Percentiles rank a stretch among this genome's conserved stretches.
Conservation (phyloP, 2,888 invertebrate species). For the Ormyrus labotus region DNA sequence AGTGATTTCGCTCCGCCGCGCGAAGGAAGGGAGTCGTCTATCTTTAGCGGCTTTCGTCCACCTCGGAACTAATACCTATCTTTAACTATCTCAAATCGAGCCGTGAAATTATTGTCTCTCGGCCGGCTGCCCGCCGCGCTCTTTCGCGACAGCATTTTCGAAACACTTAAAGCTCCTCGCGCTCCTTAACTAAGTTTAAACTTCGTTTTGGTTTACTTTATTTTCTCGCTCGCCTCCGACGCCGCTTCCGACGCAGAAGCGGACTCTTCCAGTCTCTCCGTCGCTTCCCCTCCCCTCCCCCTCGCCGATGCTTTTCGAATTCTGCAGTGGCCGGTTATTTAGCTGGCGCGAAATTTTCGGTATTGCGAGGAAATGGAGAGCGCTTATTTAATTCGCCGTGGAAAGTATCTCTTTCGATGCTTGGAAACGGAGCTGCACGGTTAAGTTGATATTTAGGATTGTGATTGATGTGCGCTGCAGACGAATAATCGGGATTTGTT, state of each 20-base stretch:
- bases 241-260: too few species aligned
- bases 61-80: constrained; percentile 51
- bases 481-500: too few species aligned
- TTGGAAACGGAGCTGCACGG: too few species aligned
- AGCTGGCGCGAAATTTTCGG: constrained; percentile 19
- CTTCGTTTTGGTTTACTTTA: constrained; percentile 53
- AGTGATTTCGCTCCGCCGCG: constrained; percentile 19
- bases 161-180: constrained; percentile 52
- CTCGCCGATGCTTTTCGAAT: constrained; percentile 29
- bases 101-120: constrained; percentile 54
- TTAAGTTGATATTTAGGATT: too few species aligned
- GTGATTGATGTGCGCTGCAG: too few species aligned
- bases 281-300: too few species aligned
- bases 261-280: too few species aligned
- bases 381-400: background rate
- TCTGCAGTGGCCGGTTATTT: constrained; percentile 19
- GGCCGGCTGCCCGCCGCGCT: background rate
- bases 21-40: constrained; percentile 27
- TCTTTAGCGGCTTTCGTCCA: constrained; percentile 54
- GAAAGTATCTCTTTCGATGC: too few species aligned
- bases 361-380: constrained; percentile 11
- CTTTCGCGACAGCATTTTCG: constrained; percentile 50
- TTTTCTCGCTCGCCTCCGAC: constrained; percentile 25
- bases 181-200: constrained; percentile 57
- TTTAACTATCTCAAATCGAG: constrained; percentile 54